A percentile compares a stretch with the other conserved stretches of the same genome.
phyloP scores from a whole-genome alignment of 2,888 invertebrate species.

The Euclidia mi region DNA sequence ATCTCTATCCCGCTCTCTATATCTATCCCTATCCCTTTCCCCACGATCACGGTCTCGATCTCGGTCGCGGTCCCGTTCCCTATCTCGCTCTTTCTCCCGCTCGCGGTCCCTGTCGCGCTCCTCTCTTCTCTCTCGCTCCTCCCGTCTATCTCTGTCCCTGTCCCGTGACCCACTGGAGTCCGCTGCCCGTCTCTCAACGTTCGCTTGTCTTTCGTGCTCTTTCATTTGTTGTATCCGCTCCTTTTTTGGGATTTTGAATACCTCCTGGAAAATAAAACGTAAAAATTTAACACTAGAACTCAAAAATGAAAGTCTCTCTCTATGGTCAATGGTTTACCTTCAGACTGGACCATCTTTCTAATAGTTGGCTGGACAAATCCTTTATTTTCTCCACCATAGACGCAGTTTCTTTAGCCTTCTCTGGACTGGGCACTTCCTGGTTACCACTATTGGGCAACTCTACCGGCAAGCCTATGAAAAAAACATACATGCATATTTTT shows the following conservation, averaged over 20 bases:
- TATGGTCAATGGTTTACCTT: slow-evolving; percentile 75
- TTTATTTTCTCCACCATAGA: slow-evolving; percentile 86
- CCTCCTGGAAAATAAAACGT: slow-evolving; percentile 81
- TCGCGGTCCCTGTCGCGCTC: slow-evolving; percentile 71
- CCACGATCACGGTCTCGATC: slow-evolving; percentile 73
- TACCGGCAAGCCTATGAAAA: slow-evolving; percentile 75
- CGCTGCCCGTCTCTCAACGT: slow-evolving; percentile 88
- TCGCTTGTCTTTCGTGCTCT: slow-evolving; percentile 97
- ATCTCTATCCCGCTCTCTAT: slow-evolving; percentile 64
- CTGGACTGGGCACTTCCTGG: slow-evolving; percentile 65
- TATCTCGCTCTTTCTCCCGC: slow-evolving; percentile 66
- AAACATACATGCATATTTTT: not conserved
- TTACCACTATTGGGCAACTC: slow-evolving; percentile 69
- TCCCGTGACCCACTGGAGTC: slow-evolving; percentile 84
- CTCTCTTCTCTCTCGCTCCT: slow-evolving; percentile 66
- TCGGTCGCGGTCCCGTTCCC: slow-evolving; percentile 65
- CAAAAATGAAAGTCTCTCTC: no score
- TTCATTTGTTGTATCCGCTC: slow-evolving; percentile 98
- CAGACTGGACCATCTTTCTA: slow-evolving; percentile 93
- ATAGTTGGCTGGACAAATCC: slow-evolving; percentile 90
- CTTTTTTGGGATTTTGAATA: slow-evolving; percentile 98
- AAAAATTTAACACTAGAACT: no score
- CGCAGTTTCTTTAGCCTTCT: slow-evolving; percentile 74
- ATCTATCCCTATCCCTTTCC: slow-evolving; percentile 59
- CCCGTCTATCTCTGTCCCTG: slow-evolving; percentile 67